Evolutionary conservation across 2,888 invertebrate genomes (phyloP).

Genomic region (Dicyrtoma fusca): DNA sequence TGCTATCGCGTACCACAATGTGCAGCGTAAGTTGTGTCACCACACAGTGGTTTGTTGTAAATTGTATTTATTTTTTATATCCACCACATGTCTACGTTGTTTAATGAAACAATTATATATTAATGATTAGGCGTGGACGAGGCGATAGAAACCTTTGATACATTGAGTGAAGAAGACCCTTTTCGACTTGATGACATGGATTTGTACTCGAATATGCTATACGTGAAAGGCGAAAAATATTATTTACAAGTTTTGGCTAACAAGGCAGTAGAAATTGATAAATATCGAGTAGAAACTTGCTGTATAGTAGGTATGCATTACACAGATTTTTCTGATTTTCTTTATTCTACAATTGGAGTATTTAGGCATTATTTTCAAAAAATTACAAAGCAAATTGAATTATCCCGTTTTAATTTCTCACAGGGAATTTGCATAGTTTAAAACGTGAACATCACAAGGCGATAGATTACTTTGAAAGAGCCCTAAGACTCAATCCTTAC

Average conservation of each 20-base stretch:
- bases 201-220: slow-evolving; percentile 92
- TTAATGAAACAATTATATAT: neutral
- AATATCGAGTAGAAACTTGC: slow-evolving; percentile 96
- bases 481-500: slow-evolving; percentile 88
- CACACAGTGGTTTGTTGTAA: too few relatives aligned
- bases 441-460: slow-evolving; percentile 96
- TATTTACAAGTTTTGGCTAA: slow-evolving; percentile 93
- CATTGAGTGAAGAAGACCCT: slow-evolving; percentile 84
- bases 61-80: slow-evolving; percentile 25
- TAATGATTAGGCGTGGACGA: slow-evolving; percentile 77
- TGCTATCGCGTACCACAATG: slow-evolving; percentile 89
- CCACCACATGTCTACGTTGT: slow-evolving; percentile 35
- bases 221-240: slow-evolving; percentile 88
- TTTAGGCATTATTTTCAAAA: neutral
- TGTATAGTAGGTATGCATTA: slow-evolving; percentile 82
- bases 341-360: neutral
- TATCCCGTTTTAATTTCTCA: slow-evolving; percentile 55
- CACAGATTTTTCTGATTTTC: slow-evolving; percentile 1
- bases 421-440: slow-evolving; percentile 96
- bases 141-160: slow-evolving; percentile 81
- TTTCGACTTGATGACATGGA: slow-evolving; percentile 94
- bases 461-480: slow-evolving; percentile 94
- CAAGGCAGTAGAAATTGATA: slow-evolving; percentile 89
- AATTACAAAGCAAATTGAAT: neutral
- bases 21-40: slow-evolving; percentile 76